Evolutionary conservation across 2,888 invertebrate species (phyloP).

Genomic region (Ganaspis brasiliensis): DNA sequence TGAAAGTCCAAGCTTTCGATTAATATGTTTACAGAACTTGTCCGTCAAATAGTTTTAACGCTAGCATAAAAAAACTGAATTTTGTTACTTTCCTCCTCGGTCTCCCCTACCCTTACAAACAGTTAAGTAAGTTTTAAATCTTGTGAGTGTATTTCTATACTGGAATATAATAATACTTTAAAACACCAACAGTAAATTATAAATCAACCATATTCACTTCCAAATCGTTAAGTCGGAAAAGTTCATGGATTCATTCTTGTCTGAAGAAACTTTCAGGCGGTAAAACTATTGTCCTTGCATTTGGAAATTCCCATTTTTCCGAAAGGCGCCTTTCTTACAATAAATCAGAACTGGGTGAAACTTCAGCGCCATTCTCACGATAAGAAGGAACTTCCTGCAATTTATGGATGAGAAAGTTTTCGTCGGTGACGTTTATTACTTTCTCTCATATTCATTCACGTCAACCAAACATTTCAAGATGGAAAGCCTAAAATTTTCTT

Average conservation of each 20-base stretch:
- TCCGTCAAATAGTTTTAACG: too few relatives aligned
- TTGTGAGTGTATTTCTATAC: too few relatives aligned
- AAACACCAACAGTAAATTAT: background rate
- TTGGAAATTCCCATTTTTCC: conserved; percentile 44
- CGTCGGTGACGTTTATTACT: conserved; percentile 70
- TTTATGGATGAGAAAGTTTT: conserved; percentile 65
- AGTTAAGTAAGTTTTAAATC: too few relatives aligned
- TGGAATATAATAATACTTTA: too few relatives aligned
- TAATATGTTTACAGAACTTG: too few relatives aligned
- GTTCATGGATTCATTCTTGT: conserved; percentile 14
- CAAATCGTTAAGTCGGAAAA: conserved; percentile 26
- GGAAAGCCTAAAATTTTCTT: conserved; percentile 30
- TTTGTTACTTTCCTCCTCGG: too few relatives aligned
- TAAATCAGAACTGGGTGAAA: conserved; percentile 52
- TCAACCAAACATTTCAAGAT: conserved; percentile 55
- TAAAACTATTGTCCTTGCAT: conserved; percentile 34
- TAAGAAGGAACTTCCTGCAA: conserved; percentile 69
- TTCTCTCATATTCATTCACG: conserved; percentile 67
- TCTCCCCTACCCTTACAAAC: too few relatives aligned
- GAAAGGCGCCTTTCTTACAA: conserved; percentile 42
- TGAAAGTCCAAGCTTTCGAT: too few relatives aligned
- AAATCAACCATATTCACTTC: conserved; percentile 43
- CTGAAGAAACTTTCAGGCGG: background rate
- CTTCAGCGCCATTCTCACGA: conserved; percentile 47
- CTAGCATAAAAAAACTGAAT: too few relatives aligned